These are phyloP conservation scores for Micropoecilia bifurca DNA, from an alignment of 2,797 vertebrate genomes.

Conservation along the genomic window DNA sequence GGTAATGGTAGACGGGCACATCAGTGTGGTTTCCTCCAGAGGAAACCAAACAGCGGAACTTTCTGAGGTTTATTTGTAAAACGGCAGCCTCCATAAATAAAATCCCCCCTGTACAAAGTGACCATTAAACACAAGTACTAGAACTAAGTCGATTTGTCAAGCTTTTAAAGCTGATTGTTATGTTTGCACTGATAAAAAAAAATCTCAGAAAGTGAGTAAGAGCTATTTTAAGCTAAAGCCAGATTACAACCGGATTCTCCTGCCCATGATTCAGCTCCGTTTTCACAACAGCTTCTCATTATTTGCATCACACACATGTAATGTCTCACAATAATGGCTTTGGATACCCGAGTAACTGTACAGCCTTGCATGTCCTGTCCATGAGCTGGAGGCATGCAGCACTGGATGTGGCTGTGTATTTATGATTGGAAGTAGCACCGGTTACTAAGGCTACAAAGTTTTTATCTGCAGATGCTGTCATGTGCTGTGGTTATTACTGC, in stretches of 20 bases:
- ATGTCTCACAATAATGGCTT: not conserved
- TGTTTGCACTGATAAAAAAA: constrained; percentile 19
- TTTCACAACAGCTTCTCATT: constrained; percentile 16
- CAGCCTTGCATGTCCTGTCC: not conserved
- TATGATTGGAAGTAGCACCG: constrained; percentile 7
- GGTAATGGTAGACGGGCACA: not conserved
- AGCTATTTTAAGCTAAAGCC: constrained; percentile 16
- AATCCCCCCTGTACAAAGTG: constrained; percentile 17
- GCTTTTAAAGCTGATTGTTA: constrained; percentile 15
- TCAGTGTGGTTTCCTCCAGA: not conserved
- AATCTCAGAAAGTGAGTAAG: not conserved
- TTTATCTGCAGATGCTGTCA: constrained; percentile 30
- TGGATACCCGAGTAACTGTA: not conserved
- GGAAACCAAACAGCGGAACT: constrained; percentile 6
- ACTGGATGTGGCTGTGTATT: constrained; percentile 14
- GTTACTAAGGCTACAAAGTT: constrained; percentile 26
- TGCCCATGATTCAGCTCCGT: constrained; percentile 11
- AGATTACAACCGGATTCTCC: constrained; percentile 22
- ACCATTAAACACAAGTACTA: constrained; percentile 12
- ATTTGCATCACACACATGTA: not conserved
- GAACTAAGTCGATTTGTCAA: not conserved
- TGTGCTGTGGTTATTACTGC: constrained; percentile 24
- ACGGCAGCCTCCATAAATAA: constrained; percentile 25
- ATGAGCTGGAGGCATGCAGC: constrained; percentile 5
- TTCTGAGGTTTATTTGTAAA: not conserved